Evolutionary conservation across 2,113 vertebrate genomes (phyloP).

Genomic region (Lamprologus speciosus): DNA sequence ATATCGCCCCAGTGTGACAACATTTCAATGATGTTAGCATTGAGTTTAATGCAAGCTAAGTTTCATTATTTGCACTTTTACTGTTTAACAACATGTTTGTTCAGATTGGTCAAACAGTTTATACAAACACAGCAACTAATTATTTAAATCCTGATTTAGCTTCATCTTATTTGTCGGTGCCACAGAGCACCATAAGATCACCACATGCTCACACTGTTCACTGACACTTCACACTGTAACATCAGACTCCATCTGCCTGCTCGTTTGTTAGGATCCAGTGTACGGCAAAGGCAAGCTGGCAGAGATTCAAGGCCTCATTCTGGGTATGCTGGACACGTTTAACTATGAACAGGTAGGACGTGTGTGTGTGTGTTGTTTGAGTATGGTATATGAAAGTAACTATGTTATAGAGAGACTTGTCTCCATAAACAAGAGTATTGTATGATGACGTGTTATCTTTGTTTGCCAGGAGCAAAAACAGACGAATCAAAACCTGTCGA

Average conservation of each 20-base stretch:
- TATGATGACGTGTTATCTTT: not conserved
- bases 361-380: not conserved
- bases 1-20: accelerated
- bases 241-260: not conserved
- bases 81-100: not conserved
- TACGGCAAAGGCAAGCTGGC: conserved; percentile 93
- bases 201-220: not conserved
- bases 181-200: accelerated
- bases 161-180: not conserved
- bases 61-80: not conserved
- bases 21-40: not conserved
- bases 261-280: conserved; percentile 82
- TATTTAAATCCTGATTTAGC: not conserved
- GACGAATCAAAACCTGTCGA: accelerated
- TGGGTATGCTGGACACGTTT: conserved; percentile 97
- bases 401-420: not conserved
- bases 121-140: not conserved
- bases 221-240: not conserved
- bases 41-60: not conserved
- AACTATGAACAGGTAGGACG: conserved; percentile 87
- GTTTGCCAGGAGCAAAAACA: not conserved
- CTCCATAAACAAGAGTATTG: accelerated
- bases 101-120: not conserved
- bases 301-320: conserved; percentile 92
- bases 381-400: not conserved